Conservation (phyloP, 2,113 vertebrate genomes). For the Vulpes vulpes region DNA sequence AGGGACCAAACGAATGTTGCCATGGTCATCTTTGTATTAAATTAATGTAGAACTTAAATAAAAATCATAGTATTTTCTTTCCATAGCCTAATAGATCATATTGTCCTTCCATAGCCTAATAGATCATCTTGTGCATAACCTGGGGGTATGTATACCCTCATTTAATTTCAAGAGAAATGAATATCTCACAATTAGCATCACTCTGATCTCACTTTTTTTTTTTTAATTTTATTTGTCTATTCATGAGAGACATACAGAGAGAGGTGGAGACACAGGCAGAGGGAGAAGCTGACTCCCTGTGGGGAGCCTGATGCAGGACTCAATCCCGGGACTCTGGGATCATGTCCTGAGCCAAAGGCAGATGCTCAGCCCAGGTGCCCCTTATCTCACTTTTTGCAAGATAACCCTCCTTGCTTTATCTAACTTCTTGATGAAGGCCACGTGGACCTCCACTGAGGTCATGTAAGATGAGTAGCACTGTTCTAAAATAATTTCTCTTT, state of each 20-base stretch:
- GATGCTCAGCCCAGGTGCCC: too few relatives aligned
- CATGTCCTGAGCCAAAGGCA: too few relatives aligned
- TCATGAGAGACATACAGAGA: too few relatives aligned
- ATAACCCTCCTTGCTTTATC: not conserved
- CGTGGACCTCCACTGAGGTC: not conserved
- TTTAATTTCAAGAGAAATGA: constrained; percentile 44
- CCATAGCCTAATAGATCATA: not conserved
- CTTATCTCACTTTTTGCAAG: not conserved
- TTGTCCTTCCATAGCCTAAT: not conserved
- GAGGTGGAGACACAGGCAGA: too few relatives aligned
- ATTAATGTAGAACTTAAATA: not conserved
- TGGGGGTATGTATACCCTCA: not conserved
- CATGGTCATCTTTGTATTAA: not conserved
- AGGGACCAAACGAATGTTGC: not conserved
- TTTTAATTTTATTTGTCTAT: too few relatives aligned
- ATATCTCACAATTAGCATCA: not conserved
- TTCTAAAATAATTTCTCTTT: constrained; percentile 22
- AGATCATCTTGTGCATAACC: not conserved
- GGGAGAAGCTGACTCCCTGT: too few relatives aligned
- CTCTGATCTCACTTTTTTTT: not conserved
- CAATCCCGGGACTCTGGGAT: too few relatives aligned
- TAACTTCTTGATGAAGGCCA: not conserved
- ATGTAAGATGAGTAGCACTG: too few relatives aligned
- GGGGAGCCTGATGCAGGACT: too few relatives aligned
- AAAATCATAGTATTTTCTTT: not conserved